Evolutionary conservation across 2,797 vertebrate species (phyloP).

Genomic region (Phalanger gymnotis): DNA sequence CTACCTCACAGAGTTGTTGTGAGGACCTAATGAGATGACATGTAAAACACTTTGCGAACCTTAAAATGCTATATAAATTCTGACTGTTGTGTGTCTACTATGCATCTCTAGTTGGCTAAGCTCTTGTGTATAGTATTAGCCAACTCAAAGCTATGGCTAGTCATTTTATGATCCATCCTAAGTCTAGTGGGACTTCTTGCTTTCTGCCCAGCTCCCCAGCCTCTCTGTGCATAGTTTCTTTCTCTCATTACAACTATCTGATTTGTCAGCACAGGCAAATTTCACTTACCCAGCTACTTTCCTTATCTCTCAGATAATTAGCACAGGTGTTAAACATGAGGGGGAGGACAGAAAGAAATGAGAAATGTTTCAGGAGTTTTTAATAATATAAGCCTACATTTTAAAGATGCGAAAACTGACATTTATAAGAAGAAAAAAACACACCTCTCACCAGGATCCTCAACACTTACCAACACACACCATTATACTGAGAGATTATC

Average conservation of each 20-base stretch:
- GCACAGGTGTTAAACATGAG: slow-evolving; percentile 57
- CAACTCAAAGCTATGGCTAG: slow-evolving; percentile 33
- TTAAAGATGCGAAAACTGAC: slow-evolving; percentile 47
- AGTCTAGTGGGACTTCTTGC: slow-evolving; percentile 51
- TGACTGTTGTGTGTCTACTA: background rate
- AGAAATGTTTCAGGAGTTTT: slow-evolving; percentile 52
- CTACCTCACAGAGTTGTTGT: background rate
- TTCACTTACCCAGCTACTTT: slow-evolving; percentile 46
- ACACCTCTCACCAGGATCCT: slow-evolving; percentile 30
- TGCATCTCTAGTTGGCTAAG: background rate
- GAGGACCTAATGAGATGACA: background rate
- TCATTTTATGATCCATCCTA: slow-evolving; percentile 64
- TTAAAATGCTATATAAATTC: background rate
- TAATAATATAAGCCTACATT: slow-evolving; percentile 47
- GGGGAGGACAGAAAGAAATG: slow-evolving; percentile 35
- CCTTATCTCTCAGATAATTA: slow-evolving; percentile 56
- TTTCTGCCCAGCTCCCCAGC: slow-evolving; percentile 5
- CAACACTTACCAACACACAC: background rate
- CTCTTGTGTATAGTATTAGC: background rate
- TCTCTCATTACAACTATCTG: slow-evolving; percentile 23
- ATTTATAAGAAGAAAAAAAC: slow-evolving; percentile 31
- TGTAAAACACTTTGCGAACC: background rate
- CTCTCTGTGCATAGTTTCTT: slow-evolving; percentile 25
- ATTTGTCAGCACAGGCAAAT: slow-evolving; percentile 60
- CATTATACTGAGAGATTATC: slow-evolving; percentile 12